Base-by-base conservation (phyloP, 2,888 invertebrate species). In the Trachelus stipa region DNA sequence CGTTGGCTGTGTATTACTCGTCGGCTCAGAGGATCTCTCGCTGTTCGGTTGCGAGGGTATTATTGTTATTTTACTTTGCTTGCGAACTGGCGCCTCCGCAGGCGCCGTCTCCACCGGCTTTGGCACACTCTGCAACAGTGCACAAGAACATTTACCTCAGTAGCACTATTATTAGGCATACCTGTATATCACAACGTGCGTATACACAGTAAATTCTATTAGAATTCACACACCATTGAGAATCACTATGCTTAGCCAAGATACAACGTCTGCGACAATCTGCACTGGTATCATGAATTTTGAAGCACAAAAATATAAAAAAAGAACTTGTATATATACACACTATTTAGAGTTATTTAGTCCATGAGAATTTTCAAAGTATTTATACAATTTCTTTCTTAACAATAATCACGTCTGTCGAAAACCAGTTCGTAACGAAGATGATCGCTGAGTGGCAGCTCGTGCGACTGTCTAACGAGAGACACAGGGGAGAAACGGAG, bases 1-100 rank as follows among this genome's bases (percentile, higher is more conserved):
- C 9, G 23, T 56, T 71, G 86, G 71, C 34, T 71, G 71, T 33
- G 9, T 11, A 1, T 31, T 34, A 33, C 33, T 71, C 34, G 2
- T 71, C 71, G 31, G 12, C 12, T 71, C 71, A 0, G 71, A 71
- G 33, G 71, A 71, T 79, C 88, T 89, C 71, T 89, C 89, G 79
- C 81, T 87, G 78, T 88, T 88, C 73, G 91, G 89, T 82, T 91
- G 90, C 68, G 91, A 88, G n/a, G 92, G 92, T 78, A 91, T 89
- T 85, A 92, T 92, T 77, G 91, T 92, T 83, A 92, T 91, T 88
- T 92, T 92, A 85, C 91, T 92, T 83, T 90, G 91, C 84, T 92
- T 92, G 34, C 91, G 87, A 1, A 80, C 40, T 75, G 84, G 81
- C 69, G 86, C 78, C 71, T 83, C 79, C 34, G 34, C 30, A 33